Percentiles rank a stretch among this genome's conserved stretches.
Evolutionary conservation across 1,140 invertebrate genomes (phyloP).

Genomic region (Drosophila seguyi): DNA sequence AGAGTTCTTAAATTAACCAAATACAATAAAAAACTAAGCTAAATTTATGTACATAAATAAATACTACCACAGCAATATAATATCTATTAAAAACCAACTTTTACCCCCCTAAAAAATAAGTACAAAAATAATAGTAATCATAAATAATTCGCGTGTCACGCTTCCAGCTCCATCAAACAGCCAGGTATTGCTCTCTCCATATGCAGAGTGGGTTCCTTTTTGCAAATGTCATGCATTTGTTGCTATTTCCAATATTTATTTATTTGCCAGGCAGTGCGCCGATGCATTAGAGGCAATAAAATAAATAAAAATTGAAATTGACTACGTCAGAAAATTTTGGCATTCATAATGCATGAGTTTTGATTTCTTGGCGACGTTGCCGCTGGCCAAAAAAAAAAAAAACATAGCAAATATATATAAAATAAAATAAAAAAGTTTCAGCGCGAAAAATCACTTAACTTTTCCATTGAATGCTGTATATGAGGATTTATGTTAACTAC

Average conservation of each 20-base stretch:
- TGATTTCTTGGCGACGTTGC: conserved; percentile 76
- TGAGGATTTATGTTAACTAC: conserved; percentile 81
- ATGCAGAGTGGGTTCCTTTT: conserved; percentile 51
- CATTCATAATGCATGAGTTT: conserved; percentile 84
- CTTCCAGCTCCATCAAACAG: conserved; percentile 1
- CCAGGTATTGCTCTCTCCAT: conserved; percentile 12
- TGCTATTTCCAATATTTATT: conserved; percentile 74
- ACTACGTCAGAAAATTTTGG: conserved; percentile 82
- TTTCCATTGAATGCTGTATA: conserved; percentile 59
- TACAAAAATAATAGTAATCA: background rate
- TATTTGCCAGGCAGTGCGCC: conserved; percentile 74
- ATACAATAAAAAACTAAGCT: no score
- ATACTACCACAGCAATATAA: background rate
- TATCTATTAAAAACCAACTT: background rate
- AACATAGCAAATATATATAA: conserved; percentile 1
- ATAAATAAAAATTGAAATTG: conserved; percentile 83
- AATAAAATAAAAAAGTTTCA: conserved; percentile 32
- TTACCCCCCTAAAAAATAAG: background rate
- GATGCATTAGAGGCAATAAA: conserved; percentile 82
- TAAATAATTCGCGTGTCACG: conserved; percentile 33
- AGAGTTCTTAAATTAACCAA: background rate
- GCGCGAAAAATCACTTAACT: conserved; percentile 77
- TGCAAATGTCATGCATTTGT: conserved; percentile 59
- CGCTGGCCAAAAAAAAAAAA: conserved; percentile 37
- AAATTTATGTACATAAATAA: background rate